Base-by-base conservation (phyloP, 2,797 vertebrate genomes). In the Triplophysa bombifrons region DNA sequence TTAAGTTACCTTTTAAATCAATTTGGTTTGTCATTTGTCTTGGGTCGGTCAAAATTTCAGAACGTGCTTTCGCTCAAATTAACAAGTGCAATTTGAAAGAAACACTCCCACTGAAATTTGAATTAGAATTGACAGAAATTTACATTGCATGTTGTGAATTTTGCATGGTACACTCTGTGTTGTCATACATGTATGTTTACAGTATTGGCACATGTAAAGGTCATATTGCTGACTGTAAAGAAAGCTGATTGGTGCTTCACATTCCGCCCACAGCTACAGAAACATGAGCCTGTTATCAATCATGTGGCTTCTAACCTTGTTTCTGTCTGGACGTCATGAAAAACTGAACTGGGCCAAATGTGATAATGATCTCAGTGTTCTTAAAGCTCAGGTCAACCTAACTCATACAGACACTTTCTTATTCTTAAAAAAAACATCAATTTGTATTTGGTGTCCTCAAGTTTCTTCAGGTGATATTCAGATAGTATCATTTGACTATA, bases 291-390 rank as follows among this genome's bases (percentile, higher is more conserved):
- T 22, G 66, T 51, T 69, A 77, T 77, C 65, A 50, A 17, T 60
- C 6, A 17, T 25, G 27, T 48, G 65, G 25, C 74, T 34, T 69
- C 22, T 60, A 22, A 61, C 66, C 44, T 70, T 17, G n/a, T 60
- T 70, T 69, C 66, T 41, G 8, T 61, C 3, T 48, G 8, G 34
- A 14, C 4, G 0, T 19, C 19, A 77, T 50, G 75, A 51, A 8
- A 65, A 58, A 70, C 14, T 61, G 9, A 70, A 77, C 19, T 19
- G 14, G 66, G 66, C 17, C 55, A 77, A 65, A 70, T 64, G 74
- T 27, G 9, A 46, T 20, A n/a, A 14, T 50, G 14, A 14, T 25
- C n/a, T 27, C 61, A 68, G 65, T 61, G 66, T 69, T 41, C 66
- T 77, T 50, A 69, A 7, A 69, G 25, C 27, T 9, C 0, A 69